Evolutionary conservation across 1,140 invertebrate species (phyloP), one percentile per base, ranked within the genome.

Genomic region (Listronotus bonariensis): DNA sequence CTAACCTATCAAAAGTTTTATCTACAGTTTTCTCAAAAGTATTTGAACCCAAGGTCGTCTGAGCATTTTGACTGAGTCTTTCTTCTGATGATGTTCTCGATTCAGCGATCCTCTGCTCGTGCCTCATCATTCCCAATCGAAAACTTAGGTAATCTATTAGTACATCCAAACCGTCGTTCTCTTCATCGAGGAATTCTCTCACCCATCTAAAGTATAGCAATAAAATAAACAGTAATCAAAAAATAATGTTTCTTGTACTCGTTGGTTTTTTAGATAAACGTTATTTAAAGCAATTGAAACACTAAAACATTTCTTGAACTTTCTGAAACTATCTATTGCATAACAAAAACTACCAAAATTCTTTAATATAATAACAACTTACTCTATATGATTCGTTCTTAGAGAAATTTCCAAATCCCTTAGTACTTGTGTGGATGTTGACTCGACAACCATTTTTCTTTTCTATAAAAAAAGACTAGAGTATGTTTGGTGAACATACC

Each of bases 361-460:
- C 41, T 31, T 31, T 42, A 32, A 58, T 1, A 34, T 57, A 59
- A 52, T 40, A 67, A 85, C 20, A 1, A 26, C 91, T 90, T 84
- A 96, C 94, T 99, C 97, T 76, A 99, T 99, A 79, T 97, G 94
- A 84, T 99, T 99, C 45, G 97, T 99, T 72, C 97, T 86, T 57
- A 99, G 82, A 9, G 97, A 99, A 76, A 99, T 99, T 84, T 99
- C 97, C 71, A 99, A 84, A 83, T 99, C 97, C 75, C 96, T 86
- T 31, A 99, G 83, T 64, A 99, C 95, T 86, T 98, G 96, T 18
- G 97, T 99, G 17, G 97, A 99, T 46, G 96, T 98, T 9, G 95
- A 94, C 78, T 98, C 95, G 40, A 94, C 93, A 15, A 98, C 89
- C 85, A 96, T 93, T 98, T n/a, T 98, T 78, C 96, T 85, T 87